These are phyloP conservation scores for Chunga burmeisteri DNA, from an alignment of 2,113 vertebrate genomes.

Conservation along the genomic window DNA sequence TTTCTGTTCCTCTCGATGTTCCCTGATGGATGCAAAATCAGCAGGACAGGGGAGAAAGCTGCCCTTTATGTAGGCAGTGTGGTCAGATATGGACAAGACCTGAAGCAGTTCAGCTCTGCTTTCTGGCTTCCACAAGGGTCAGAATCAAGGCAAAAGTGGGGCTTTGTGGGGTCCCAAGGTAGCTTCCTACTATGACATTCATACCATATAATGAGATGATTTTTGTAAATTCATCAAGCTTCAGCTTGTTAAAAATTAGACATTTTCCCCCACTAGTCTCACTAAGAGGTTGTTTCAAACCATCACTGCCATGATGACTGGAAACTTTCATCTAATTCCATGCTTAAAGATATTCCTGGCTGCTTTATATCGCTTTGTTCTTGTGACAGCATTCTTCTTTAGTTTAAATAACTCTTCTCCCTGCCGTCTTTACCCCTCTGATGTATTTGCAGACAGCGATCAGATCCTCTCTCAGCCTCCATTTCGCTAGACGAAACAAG, in stretches of 20 bases:
- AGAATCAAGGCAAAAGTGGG: neutral
- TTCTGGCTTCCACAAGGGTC: neutral
- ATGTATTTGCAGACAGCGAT: neutral
- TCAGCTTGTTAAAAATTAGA: neutral
- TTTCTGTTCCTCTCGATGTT: neutral
- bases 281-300: neutral
- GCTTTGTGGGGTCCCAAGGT: neutral
- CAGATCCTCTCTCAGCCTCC: neutral
- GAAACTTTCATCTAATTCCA: neutral
- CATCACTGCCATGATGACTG: neutral
- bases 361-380: neutral
- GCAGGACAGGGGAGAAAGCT: neutral
- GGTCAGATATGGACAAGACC: neutral
- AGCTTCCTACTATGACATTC: neutral
- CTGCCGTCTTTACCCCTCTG: neutral
- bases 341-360: neutral
- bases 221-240: neutral
- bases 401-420: neutral
- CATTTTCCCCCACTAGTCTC: neutral
- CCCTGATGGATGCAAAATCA: neutral
- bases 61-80: neutral
- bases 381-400: neutral
- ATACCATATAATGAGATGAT: neutral
- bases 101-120: neutral
- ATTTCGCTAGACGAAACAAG: neutral